Conservation (phyloP, 2,113 vertebrate species). For the Atractosteus spatula region DNA sequence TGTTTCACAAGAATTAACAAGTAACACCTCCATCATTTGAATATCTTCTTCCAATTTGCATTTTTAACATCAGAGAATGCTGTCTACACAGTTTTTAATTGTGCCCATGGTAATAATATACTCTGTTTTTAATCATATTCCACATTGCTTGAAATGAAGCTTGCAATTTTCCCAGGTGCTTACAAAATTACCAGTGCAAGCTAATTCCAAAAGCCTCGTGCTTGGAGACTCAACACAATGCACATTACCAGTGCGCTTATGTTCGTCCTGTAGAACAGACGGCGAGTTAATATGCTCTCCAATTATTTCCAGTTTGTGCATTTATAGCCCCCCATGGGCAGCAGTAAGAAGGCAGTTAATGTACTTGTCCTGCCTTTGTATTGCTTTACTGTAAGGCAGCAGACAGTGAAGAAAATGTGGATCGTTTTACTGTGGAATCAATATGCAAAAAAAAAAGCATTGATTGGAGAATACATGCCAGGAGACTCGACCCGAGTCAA, state of each 20-base stretch:
- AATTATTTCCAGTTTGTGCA: constrained; percentile 86
- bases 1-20: constrained; percentile 88
- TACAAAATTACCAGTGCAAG: constrained; percentile 88
- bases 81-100: constrained; percentile 98
- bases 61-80: constrained; percentile 81
- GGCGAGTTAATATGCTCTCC: constrained; percentile 87
- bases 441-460: constrained; percentile 44
- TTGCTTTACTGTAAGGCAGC: constrained; percentile 49
- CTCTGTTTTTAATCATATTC: constrained; percentile 97
- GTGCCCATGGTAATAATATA: constrained; percentile 95
- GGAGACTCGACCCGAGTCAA: not conserved
- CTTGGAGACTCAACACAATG: constrained; percentile 79
- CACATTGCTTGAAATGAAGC: constrained; percentile 77
- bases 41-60: constrained; percentile 90
- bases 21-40: constrained; percentile 78
- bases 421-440: constrained; percentile 44
- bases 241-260: constrained; percentile 81
- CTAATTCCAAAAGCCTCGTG: constrained; percentile 85
- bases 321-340: constrained; percentile 79
- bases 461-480: constrained; percentile 27
- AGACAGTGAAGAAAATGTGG: constrained; percentile 27
- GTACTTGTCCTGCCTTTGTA: constrained; percentile 64
- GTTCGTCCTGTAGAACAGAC: constrained; percentile 84
- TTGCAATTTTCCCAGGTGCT: constrained; percentile 90
- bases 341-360: constrained; percentile 61